A percentile compares a stretch with the other conserved stretches of the same genome.
phyloP scores from a whole-genome alignment of 1,140 invertebrate species.

The Holcopasites calliopsidis region DNA sequence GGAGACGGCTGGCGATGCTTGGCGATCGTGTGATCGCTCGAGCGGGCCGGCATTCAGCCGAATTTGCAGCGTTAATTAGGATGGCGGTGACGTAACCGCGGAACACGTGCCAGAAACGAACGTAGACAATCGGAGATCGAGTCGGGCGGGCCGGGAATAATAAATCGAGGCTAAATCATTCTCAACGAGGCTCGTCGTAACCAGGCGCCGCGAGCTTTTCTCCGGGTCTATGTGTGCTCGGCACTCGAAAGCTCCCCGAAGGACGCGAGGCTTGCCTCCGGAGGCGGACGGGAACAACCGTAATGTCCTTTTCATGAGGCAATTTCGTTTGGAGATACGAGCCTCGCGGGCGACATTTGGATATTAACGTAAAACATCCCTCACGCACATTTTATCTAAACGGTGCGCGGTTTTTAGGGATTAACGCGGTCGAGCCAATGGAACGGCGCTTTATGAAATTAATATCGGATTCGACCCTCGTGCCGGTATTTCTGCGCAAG shows the following conservation, averaged over 20 bases:
- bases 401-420: background rate
- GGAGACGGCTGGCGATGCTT: background rate
- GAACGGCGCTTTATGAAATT: background rate
- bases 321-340: background rate
- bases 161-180: slow-evolving; percentile 18
- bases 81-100: background rate
- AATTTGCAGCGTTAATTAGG: slow-evolving; percentile 22
- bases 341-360: background rate
- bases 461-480: no score
- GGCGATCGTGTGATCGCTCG: no score
- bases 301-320: background rate
- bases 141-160: background rate
- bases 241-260: background rate
- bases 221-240: no score
- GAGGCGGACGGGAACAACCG: no score
- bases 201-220: no score
- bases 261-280: background rate
- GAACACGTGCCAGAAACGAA: slow-evolving; percentile 3
- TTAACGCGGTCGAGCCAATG: background rate
- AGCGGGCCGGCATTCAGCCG: background rate
- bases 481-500: no score
- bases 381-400: background rate
- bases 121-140: background rate
- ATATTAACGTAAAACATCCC: background rate
- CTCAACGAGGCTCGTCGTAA: background rate